phyloP scores from a whole-genome alignment of 2,113 vertebrate genomes.

The Rhipidura dahli region DNA sequence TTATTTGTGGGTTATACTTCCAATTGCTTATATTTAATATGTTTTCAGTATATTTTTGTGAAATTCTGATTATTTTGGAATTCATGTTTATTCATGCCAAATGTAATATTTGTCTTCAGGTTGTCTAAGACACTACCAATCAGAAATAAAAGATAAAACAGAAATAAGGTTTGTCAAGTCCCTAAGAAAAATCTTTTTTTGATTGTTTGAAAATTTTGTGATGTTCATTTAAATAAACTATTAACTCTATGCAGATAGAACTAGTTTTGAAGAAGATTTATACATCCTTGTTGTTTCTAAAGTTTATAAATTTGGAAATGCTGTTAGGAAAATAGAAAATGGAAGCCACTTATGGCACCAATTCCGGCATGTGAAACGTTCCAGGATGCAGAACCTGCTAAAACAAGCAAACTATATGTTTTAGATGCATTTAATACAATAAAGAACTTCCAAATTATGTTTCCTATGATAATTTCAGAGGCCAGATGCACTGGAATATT shows the following conservation, averaged over 20 bases:
- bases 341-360: background rate
- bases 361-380: background rate
- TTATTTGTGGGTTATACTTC: background rate
- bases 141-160: background rate
- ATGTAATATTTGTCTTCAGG: background rate
- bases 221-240: background rate
- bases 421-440: background rate
- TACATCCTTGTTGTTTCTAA: background rate
- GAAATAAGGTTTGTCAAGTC: background rate
- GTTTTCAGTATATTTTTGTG: background rate
- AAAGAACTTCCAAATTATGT: background rate
- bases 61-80: background rate
- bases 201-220: background rate
- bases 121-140: background rate
- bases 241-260: background rate
- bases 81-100: background rate
- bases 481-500: background rate
- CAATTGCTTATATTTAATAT: background rate
- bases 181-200: background rate
- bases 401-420: background rate
- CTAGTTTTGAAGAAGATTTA: background rate
- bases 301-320: background rate
- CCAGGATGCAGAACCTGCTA: background rate
- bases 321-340: background rate
- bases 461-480: background rate